Percentiles rank a stretch among this genome's conserved stretches.
These are phyloP conservation scores for Pardosa pseudoannulata DNA, from an alignment of 2,888 invertebrate genomes.

Conservation along the genomic window DNA sequence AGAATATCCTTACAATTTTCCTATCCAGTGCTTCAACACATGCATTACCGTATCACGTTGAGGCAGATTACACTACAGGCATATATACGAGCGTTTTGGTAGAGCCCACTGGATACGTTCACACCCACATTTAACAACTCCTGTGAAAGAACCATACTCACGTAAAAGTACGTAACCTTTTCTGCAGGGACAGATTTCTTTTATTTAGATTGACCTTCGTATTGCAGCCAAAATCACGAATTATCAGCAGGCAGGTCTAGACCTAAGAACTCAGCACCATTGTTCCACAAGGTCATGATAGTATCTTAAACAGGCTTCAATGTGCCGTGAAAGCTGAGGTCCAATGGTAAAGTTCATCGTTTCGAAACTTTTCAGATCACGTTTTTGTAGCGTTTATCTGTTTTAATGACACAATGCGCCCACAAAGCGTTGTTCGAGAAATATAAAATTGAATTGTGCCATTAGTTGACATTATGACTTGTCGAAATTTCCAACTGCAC, in stretches of 20 bases:
- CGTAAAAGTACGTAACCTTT: background rate
- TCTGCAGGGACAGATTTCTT: background rate
- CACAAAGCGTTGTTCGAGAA: background rate
- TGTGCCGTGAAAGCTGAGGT: background rate
- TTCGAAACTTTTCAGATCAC: background rate
- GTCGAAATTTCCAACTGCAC: no score
- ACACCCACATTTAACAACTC: background rate
- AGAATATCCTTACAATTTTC: background rate
- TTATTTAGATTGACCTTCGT: background rate
- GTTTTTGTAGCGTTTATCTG: background rate
- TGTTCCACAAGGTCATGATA: slow-evolving; percentile 1
- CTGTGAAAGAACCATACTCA: background rate
- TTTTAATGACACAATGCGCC: background rate
- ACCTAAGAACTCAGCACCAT: background rate
- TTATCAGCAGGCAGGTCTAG: background rate
- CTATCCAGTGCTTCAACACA: background rate
- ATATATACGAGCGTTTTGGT: background rate
- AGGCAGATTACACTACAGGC: background rate
- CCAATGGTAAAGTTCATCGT: slow-evolving; percentile 1
- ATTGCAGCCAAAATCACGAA: background rate
- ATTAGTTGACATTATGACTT: background rate
- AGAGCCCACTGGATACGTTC: background rate
- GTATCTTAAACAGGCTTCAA: background rate
- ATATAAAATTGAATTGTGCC: background rate
- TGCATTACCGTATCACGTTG: background rate